phyloP scores from a whole-genome alignment of 2,797 vertebrate species.

The Xiphorhynchus erythropygius region DNA sequence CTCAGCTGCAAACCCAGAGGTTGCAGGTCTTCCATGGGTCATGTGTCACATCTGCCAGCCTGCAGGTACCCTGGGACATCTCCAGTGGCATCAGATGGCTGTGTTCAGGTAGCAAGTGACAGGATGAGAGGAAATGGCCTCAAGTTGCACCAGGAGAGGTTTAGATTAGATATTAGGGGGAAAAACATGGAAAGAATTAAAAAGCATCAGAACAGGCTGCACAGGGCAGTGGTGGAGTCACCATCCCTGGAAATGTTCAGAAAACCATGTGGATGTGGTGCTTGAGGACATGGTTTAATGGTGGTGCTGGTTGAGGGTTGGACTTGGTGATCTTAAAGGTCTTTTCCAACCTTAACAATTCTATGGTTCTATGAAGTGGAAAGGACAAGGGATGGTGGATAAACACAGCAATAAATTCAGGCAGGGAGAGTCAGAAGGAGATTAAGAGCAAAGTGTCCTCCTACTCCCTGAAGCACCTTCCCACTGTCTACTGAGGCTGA shows the following conservation, averaged over 20 bases:
- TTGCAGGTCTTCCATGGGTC: not conserved
- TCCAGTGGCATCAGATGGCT: not conserved
- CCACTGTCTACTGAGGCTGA: not conserved
- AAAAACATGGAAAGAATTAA: rapidly evolving
- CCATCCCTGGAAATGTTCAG: not conserved
- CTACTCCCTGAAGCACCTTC: not conserved
- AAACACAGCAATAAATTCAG: not conserved
- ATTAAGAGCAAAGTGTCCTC: not conserved
- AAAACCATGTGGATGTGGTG: not conserved
- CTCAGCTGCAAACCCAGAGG: not conserved
- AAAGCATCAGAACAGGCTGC: not conserved
- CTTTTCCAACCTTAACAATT: not conserved
- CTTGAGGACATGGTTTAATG: not conserved
- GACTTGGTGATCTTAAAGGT: not conserved
- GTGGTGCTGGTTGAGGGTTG: not conserved
- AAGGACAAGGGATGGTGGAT: not conserved
- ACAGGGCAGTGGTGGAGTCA: not conserved
- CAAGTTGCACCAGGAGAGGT: not conserved
- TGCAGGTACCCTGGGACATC: not conserved
- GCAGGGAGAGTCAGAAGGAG: not conserved
- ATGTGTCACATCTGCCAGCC: not conserved
- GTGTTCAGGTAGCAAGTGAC: not conserved
- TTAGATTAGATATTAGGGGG: rapidly evolving
- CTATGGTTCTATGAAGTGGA: not conserved
- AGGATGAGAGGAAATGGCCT: not conserved